Evolutionary conservation across 2,888 invertebrate genomes (phyloP), one percentile per base, ranked within the genome.

Genomic region (Deroplatys truncata): DNA sequence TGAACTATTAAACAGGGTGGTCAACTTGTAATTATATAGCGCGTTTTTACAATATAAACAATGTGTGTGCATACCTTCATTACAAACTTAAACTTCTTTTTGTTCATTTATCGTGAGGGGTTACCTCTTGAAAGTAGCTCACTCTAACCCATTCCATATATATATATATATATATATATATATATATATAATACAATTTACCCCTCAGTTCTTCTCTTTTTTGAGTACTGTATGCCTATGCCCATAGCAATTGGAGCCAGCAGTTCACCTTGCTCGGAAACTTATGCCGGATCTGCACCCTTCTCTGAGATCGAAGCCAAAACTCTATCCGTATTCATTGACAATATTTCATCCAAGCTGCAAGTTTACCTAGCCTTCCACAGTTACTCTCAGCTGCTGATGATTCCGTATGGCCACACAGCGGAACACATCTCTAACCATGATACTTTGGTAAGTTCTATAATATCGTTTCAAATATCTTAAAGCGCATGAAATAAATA

Each of bases 341-440:
- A 91, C 0, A 92, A 94, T 0, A 92, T 96, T 89, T 93, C 94
- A 20, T 93, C 94, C n/a, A 93, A 94, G 86, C 93, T 96, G 28
- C n/a, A 85, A 5, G 93, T 96, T 72, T 97, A 97, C 92, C 92
- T 97, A 3, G 95, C 96, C 0, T 95, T 97, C 92, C 97, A 98
- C 92, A 96, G 97, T 0, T 97, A 95, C 91, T 95, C 96, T 0
- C 97, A 98, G 92, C 93, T 96, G 72, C 92, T 97, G 31, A 93
- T 97, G 88, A 93, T 96, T 89, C 97, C 97, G 0, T 97, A 96
- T 92, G 97, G 97, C 0, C 95, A 96, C 91, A 95, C 95, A 0
- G 93, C 93, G 0, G 95, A 94, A 0, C 95, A 95, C 90, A 92
- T 95, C 28, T 95, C 94, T 0, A 96, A 96, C 92, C 95, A 95